Evolutionary conservation across 2,113 vertebrate genomes (phyloP).

Genomic region (Tachycineta bicolor): DNA sequence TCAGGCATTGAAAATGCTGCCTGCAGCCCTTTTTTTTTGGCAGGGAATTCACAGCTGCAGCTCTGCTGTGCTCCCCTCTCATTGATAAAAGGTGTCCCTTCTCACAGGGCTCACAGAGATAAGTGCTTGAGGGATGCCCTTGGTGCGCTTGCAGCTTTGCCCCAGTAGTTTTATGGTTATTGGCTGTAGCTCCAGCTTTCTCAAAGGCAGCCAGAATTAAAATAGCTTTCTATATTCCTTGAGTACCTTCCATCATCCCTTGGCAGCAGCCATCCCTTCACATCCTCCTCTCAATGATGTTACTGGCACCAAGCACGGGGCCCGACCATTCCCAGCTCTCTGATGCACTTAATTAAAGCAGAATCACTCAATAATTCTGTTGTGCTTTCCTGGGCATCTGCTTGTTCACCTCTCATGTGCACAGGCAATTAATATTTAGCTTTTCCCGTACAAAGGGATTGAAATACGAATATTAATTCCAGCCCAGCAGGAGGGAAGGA

Average conservation of each 20-base stretch:
- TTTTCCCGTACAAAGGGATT: background rate
- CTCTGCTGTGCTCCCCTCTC: background rate
- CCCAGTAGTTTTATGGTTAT: constrained; percentile 35
- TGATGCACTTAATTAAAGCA: constrained; percentile 57
- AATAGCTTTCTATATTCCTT: constrained; percentile 44
- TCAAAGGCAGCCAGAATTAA: constrained; percentile 34
- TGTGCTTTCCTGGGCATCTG: constrained; percentile 40
- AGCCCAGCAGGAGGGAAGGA: background rate
- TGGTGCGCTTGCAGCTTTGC: background rate
- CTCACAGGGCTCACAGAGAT: background rate
- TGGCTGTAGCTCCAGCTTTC: constrained; percentile 6
- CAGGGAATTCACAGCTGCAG: background rate
- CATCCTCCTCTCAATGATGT: background rate
- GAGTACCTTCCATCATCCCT: constrained; percentile 37
- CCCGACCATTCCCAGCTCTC: constrained; percentile 18
- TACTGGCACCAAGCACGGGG: background rate
- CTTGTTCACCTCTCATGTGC: constrained; percentile 38
- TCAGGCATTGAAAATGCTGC: background rate
- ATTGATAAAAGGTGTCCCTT: background rate
- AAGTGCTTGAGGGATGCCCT: constrained; percentile 8
- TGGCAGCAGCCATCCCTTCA: constrained; percentile 20
- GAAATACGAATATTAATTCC: constrained; percentile 37
- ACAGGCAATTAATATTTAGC: constrained; percentile 57
- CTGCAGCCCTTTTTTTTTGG: background rate
- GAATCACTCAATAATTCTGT: constrained; percentile 48